phyloP scores from a whole-genome alignment of 2,113 vertebrate species.

The Plestiodon gilberti region DNA sequence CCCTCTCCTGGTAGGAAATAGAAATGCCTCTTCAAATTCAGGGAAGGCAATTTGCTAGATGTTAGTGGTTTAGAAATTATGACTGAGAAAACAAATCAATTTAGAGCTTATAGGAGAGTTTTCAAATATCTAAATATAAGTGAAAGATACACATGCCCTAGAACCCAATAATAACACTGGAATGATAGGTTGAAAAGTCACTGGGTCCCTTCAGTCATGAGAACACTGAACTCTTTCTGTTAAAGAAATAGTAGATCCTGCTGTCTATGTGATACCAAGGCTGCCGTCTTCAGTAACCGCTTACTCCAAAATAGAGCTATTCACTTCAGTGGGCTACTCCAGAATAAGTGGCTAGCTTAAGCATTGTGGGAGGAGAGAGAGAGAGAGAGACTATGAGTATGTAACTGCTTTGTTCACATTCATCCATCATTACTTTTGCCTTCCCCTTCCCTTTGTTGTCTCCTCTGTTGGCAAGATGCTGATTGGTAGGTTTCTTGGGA shows the following conservation, averaged over 20 bases:
- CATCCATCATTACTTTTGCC: not conserved
- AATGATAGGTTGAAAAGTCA: not conserved
- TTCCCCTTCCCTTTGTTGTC: not conserved
- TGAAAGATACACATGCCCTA: not conserved
- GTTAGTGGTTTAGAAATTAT: not conserved
- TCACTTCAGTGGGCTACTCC: not conserved
- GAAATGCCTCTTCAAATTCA: not conserved
- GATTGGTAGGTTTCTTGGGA: not conserved
- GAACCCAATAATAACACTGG: accelerated
- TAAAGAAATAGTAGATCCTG: not conserved
- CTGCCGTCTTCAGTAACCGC: not conserved
- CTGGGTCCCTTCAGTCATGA: not conserved
- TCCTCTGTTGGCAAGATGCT: not conserved
- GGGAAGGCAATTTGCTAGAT: not conserved
- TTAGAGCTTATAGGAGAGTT: not conserved
- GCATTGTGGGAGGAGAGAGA: not conserved
- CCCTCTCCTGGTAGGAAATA: slow-evolving; percentile 42
- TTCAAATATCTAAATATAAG: not conserved
- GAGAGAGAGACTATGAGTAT: not conserved
- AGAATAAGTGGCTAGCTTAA: not conserved
- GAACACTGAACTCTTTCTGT: not conserved
- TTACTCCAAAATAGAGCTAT: not conserved
- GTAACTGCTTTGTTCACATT: not conserved
- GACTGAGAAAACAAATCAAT: not conserved
- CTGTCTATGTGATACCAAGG: not conserved